These are phyloP conservation scores for Antechinus stuartii DNA, from an alignment of 2,113 vertebrate genomes.

Conservation along the genomic window DNA sequence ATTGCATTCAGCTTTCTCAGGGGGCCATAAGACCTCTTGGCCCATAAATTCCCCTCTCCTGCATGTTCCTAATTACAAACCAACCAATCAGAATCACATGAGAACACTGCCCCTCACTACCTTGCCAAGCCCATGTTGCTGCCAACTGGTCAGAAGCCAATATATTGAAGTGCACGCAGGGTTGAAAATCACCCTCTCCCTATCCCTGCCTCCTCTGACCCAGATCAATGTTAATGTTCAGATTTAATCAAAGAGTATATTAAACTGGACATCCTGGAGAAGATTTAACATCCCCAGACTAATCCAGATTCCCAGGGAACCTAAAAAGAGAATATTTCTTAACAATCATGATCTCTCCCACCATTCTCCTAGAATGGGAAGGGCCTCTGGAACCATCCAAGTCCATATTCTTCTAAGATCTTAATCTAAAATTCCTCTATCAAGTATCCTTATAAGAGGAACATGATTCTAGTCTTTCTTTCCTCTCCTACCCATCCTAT, in stretches of 20 bases:
- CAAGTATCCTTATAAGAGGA: not conserved
- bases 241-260: not conserved
- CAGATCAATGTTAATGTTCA: not conserved
- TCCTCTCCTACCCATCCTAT: not conserved
- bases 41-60: not conserved
- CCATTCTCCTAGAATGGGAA: not conserved
- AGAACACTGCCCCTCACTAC: not conserved
- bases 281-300: not conserved
- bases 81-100: not conserved
- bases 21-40: not conserved
- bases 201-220: not conserved
- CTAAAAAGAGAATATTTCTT: not conserved
- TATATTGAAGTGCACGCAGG: not conserved
- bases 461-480: not conserved
- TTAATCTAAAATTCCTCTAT: not conserved
- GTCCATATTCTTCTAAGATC: not conserved
- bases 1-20: not conserved
- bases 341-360: not conserved
- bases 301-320: not conserved
- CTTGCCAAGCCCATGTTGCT: not conserved
- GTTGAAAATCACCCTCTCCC: rapidly evolving
- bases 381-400: not conserved
- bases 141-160: not conserved
- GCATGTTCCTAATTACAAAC: not conserved
- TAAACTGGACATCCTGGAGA: not conserved